Conservation (phyloP, 1,140 invertebrate species). For the Mercenaria mercenaria region DNA sequence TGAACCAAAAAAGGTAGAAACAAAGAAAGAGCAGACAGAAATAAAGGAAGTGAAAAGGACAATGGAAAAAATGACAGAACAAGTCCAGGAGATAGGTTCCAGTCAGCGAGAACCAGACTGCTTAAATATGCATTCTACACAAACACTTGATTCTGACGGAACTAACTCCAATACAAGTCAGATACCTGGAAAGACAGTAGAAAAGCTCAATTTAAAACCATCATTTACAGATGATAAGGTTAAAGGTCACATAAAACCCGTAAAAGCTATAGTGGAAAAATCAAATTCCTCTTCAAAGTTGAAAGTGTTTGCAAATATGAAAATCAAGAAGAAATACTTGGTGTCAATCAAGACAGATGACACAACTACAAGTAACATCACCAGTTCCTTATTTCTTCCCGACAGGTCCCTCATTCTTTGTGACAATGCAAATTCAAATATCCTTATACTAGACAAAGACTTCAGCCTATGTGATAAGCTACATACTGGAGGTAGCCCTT, state of each 20-base stretch:
- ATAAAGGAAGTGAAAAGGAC: too few relatives aligned
- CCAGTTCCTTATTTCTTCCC: neutral
- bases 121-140: too few relatives aligned
- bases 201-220: neutral
- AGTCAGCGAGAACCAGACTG: too few relatives aligned
- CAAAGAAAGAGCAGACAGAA: too few relatives aligned
- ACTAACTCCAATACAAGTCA: neutral
- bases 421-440: neutral
- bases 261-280: neutral
- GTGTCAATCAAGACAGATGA: neutral
- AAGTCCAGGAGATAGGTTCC: too few relatives aligned
- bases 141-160: neutral
- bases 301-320: neutral
- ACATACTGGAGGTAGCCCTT: neutral
- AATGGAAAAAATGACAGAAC: too few relatives aligned
- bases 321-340: neutral
- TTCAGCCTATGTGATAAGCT: neutral
- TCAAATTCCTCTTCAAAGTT: neutral
- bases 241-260: neutral
- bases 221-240: too few relatives aligned
- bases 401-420: neutral
- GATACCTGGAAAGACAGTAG: neutral
- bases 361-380: neutral
- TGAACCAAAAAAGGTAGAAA: too few relatives aligned
- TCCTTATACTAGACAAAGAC: neutral